Percentiles rank a stretch among this genome's conserved stretches.
Evolutionary conservation across 2,888 invertebrate species (phyloP).

Genomic region (Salpingus planirostris): DNA sequence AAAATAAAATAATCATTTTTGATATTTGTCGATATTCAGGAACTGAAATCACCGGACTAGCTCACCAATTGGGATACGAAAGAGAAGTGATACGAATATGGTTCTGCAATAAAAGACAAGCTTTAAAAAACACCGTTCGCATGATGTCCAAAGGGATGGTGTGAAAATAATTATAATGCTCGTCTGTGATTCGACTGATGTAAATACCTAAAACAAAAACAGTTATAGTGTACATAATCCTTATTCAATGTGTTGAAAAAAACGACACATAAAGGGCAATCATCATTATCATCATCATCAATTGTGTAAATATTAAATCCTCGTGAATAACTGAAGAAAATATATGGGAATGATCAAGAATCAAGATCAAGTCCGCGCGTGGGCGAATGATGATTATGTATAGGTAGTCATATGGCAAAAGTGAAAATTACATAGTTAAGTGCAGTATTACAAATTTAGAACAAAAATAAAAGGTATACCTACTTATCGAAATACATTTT

Average conservation of each 20-base stretch:
- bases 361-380: too few relatives aligned
- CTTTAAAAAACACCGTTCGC: slow-evolving; percentile 93
- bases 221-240: slow-evolving; percentile 10
- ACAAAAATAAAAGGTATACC: too few relatives aligned
- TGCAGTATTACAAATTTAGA: too few relatives aligned
- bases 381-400: too few relatives aligned
- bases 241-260: slow-evolving; percentile 1
- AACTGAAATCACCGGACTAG: slow-evolving; percentile 91
- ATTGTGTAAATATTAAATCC: slow-evolving; percentile 15
- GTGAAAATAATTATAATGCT: slow-evolving; percentile 39
- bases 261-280: slow-evolving; percentile 1
- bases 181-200: slow-evolving; percentile 20
- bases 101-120: slow-evolving; percentile 99
- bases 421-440: too few relatives aligned
- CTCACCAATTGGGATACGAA: slow-evolving; percentile 93
- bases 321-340: slow-evolving; percentile 9
- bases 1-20: neutral
- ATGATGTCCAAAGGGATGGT: slow-evolving; percentile 88
- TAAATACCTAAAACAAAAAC: slow-evolving; percentile 10
- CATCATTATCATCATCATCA: too few relatives aligned
- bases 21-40: too few relatives aligned
- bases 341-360: too few relatives aligned
- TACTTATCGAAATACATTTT: too few relatives aligned
- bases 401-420: too few relatives aligned
- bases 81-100: slow-evolving; percentile 97